These are phyloP conservation scores for Strix uralensis DNA, from an alignment of 2,113 vertebrate species.

Conservation along the genomic window DNA sequence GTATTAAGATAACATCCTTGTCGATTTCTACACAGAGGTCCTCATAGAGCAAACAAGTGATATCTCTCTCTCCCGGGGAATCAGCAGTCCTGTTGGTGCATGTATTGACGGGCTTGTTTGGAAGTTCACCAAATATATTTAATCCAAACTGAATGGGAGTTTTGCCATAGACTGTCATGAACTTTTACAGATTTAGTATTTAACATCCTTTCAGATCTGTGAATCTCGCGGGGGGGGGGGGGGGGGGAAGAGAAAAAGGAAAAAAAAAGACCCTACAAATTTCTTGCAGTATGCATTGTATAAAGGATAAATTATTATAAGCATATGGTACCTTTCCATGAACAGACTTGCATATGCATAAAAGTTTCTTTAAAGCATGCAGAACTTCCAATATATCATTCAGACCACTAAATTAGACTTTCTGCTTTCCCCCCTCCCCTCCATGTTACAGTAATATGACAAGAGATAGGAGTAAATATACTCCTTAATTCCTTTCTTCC, in stretches of 20 bases:
- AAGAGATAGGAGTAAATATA: neutral
- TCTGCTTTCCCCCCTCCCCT: neutral
- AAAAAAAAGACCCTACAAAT: neutral
- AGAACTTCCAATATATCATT: neutral
- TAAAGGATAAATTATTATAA: constrained; percentile 30
- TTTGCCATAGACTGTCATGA: constrained; percentile 19
- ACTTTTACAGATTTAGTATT: constrained; percentile 25
- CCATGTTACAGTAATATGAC: neutral
- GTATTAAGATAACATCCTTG: neutral
- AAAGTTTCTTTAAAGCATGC: constrained; percentile 26
- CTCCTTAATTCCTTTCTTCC: neutral
- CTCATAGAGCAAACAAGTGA: neutral
- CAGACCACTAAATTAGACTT: constrained; percentile 22
- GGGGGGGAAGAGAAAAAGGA: too few species aligned
- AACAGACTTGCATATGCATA: constrained; percentile 27
- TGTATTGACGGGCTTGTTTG: neutral
- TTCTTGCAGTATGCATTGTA: constrained; percentile 7
- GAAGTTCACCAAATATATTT: constrained; percentile 15
- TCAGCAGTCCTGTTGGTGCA: neutral
- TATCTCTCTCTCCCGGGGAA: neutral
- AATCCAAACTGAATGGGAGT: constrained; percentile 30
- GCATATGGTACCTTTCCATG: constrained; percentile 46
- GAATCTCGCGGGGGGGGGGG: neutral
- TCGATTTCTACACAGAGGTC: neutral
- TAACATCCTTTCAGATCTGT: constrained; percentile 39